These are phyloP conservation scores for Meganola albula DNA, from an alignment of 2,888 invertebrate species.

Conservation along the genomic window DNA sequence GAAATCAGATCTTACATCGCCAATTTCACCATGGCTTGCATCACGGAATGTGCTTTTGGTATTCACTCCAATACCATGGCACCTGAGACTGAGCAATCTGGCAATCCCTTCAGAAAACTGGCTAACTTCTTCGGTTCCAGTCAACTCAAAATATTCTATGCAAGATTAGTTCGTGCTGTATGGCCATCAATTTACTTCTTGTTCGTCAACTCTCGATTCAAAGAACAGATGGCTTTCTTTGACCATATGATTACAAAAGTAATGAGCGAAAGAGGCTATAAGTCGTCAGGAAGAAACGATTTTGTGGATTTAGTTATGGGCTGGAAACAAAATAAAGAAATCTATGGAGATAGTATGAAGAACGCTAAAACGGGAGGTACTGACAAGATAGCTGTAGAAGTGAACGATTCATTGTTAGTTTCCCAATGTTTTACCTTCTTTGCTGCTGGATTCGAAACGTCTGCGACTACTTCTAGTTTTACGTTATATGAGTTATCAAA, in stretches of 20 bases:
- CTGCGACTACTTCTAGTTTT: slow-evolving; percentile 18
- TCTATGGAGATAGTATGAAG: slow-evolving; percentile 33
- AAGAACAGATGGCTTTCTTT: slow-evolving; percentile 13
- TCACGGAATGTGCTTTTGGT: slow-evolving; percentile 13
- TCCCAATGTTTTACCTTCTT: slow-evolving; percentile 27
- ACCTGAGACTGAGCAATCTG: neutral
- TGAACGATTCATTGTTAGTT: slow-evolving; percentile 19
- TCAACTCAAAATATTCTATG: neutral
- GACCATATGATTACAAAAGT: slow-evolving; percentile 13
- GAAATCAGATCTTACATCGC: slow-evolving; percentile 12
- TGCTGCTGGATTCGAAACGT: slow-evolving; percentile 28
- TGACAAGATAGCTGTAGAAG: slow-evolving; percentile 16
- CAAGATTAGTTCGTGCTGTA: slow-evolving; percentile 1
- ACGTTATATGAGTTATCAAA: slow-evolving; percentile 24
- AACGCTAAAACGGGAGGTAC: slow-evolving; percentile 14
- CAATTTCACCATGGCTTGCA: slow-evolving; percentile 21
- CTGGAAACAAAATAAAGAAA: slow-evolving; percentile 23
- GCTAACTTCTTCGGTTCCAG: neutral
- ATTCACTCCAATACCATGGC: slow-evolving; percentile 12
- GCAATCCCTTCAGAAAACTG: slow-evolving; percentile 12
- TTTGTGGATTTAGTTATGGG: slow-evolving; percentile 24
- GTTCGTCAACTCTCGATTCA: neutral
- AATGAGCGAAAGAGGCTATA: slow-evolving; percentile 16
- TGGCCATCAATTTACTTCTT: slow-evolving; percentile 11
- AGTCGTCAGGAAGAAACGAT: slow-evolving; percentile 19